Evolutionary conservation across 2,888 invertebrate genomes (phyloP), one percentile per base, ranked within the genome.

Genomic region (Tipula unca): DNA sequence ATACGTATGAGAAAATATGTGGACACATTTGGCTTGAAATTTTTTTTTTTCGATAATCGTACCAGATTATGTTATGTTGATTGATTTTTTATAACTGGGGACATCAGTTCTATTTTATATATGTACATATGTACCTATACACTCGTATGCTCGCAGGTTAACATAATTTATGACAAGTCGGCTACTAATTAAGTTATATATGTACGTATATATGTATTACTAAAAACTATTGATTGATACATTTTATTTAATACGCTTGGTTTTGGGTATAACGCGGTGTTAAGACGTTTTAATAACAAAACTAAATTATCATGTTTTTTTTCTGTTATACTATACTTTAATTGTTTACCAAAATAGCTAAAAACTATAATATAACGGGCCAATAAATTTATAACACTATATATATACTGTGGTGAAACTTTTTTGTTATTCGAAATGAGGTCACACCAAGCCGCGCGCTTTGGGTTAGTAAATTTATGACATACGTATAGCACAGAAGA

Each of bases 21-120:
- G 69, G 69, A 69, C 69, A 69, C 69, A 69, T 69, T 69, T 69
- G 69, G 69, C 69, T 69, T 10, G 69, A 54, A 48, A 6, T 17
- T 17, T 48, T 54, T 54, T 17, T 69, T 25, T 69, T 69, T 69
- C 69, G 69, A 69, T 69, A 69, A 69, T 69, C 69, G 25, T 25
- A 69, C 69, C 69, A 69, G 69, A 69, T 69, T 69, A 69, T 69
- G 10, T 69, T 25, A 69, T 69, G 69, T 69, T 69, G 69, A 69
- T 69, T 69, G 69, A 69, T 69, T 69, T 69, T 69, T 10, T 69
- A 69, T 69, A 69, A 69, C 69, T 69, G 69, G 69, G 69, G 69
- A 69, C 69, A 25, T 69, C 69, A 69, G 69, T 25, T 48, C 17
- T 48, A n/a, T 48, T 17, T 25, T 69, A 54, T 54, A 54, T 17